Percentiles rank a stretch among this genome's conserved stretches.
These are phyloP conservation scores for Rhinichthys klamathensis DNA, from an alignment of 2,113 vertebrate species.

Conservation along the genomic window DNA sequence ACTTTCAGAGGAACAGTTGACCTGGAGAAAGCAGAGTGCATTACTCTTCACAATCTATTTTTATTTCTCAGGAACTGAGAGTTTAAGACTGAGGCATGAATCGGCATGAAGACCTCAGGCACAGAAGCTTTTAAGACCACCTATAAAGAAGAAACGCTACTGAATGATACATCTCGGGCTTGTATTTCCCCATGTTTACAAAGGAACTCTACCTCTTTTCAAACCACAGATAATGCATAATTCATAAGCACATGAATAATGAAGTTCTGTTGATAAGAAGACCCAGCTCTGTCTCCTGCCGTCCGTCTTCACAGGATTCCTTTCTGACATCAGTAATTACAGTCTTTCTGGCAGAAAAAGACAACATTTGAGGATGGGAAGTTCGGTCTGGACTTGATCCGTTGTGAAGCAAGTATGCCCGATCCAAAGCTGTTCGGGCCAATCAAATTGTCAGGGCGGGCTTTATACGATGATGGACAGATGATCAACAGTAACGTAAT, in stretches of 20 bases:
- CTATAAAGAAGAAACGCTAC: conserved; percentile 3
- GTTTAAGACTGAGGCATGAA: neutral
- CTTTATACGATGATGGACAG: no score
- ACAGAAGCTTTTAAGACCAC: conserved; percentile 24
- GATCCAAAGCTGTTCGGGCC: no score
- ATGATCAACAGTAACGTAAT: no score
- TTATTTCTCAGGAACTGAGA: neutral
- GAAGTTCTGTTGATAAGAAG: conserved; percentile 32
- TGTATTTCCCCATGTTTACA: conserved; percentile 32
- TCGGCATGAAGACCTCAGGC: conserved; percentile 1
- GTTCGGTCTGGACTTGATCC: no score
- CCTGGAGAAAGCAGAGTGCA: conserved; percentile 5
- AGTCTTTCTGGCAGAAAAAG: neutral
- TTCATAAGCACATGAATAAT: conserved; percentile 45
- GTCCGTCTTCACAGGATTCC: conserved; percentile 16
- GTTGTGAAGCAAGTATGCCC: no score
- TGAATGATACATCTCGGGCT: conserved; percentile 11
- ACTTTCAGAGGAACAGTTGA: neutral
- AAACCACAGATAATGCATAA: conserved; percentile 38
- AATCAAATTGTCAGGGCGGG: no score
- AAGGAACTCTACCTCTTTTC: conserved; percentile 19
- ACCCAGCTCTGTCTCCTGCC: conserved; percentile 26
- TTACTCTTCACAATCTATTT: conserved; percentile 9
- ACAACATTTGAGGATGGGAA: no score
- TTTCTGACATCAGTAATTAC: conserved; percentile 13